Conservation (phyloP, 2,797 vertebrate species). For the Anniella stebbinsi region DNA sequence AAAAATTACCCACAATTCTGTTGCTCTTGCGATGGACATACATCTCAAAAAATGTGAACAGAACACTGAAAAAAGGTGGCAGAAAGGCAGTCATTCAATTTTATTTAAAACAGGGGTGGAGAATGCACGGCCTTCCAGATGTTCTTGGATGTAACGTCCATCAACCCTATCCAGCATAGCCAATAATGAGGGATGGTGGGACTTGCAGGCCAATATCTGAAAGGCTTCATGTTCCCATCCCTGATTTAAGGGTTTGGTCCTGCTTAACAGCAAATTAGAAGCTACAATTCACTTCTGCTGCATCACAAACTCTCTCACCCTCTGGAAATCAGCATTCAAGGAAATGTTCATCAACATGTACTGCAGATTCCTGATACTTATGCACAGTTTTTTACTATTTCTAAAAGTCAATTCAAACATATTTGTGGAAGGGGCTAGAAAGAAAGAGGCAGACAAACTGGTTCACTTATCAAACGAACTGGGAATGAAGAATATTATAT, state of each 20-base stretch:
- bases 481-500: conserved; percentile 51
- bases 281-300: fast-evolving
- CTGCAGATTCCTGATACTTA: neutral
- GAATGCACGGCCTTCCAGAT: too few species aligned
- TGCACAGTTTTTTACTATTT: conserved; percentile 1
- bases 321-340: neutral
- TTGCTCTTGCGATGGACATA: neutral
- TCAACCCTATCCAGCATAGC: too few species aligned
- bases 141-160: too few species aligned
- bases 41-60: neutral
- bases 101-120: neutral
- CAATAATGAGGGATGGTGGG: too few species aligned
- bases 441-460: conserved; percentile 57
- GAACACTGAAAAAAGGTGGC: neutral
- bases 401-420: conserved; percentile 47
- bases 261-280: neutral
- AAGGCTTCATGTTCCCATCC: too few species aligned
- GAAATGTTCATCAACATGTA: neutral
- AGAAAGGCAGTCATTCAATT: neutral
- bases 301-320: neutral
- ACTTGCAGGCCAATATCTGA: too few species aligned
- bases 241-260: neutral
- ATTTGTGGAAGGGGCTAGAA: conserved; percentile 40
- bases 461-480: conserved; percentile 62
- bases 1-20: neutral